Conservation (phyloP, 1,140 invertebrate genomes). For the Oncopodura yosiiana region DNA sequence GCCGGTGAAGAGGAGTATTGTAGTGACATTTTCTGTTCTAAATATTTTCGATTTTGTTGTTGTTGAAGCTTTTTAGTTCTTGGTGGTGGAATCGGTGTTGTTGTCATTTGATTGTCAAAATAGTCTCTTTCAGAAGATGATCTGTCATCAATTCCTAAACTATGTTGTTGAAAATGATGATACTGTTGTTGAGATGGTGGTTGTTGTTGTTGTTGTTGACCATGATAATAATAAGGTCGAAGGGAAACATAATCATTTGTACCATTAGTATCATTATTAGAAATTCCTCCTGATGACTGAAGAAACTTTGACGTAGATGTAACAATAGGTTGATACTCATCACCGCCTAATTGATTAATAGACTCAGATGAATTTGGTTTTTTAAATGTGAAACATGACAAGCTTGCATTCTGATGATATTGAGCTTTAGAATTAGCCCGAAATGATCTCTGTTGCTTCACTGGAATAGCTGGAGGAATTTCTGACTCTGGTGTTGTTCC, state of each 20-base stretch:
- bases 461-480: neutral
- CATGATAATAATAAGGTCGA: slow-evolving; percentile 18
- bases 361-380: slow-evolving; percentile 32
- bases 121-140: neutral
- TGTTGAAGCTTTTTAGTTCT: slow-evolving; percentile 11
- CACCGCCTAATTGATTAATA: slow-evolving; percentile 19
- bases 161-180: neutral
- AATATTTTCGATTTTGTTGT: neutral
- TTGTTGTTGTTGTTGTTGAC: no score
- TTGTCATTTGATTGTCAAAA: neutral
- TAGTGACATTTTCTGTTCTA: no score
- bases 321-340: neutral
- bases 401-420: slow-evolving; percentile 15
- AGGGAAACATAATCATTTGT: slow-evolving; percentile 27
- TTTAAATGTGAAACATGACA: slow-evolving; percentile 32
- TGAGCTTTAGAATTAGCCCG: slow-evolving; percentile 24
- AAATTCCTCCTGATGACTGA: neutral
- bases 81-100: slow-evolving; percentile 28
- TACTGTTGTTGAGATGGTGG: neutral
- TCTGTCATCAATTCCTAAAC: no score
- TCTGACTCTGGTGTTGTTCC: neutral
- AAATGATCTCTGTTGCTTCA: slow-evolving; percentile 31
- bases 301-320: neutral
- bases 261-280: no score
- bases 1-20: no score